Percentiles rank a stretch among this genome's conserved stretches.
phyloP scores from a whole-genome alignment of 2,113 vertebrate species.

The Ceyx margarethae region DNA sequence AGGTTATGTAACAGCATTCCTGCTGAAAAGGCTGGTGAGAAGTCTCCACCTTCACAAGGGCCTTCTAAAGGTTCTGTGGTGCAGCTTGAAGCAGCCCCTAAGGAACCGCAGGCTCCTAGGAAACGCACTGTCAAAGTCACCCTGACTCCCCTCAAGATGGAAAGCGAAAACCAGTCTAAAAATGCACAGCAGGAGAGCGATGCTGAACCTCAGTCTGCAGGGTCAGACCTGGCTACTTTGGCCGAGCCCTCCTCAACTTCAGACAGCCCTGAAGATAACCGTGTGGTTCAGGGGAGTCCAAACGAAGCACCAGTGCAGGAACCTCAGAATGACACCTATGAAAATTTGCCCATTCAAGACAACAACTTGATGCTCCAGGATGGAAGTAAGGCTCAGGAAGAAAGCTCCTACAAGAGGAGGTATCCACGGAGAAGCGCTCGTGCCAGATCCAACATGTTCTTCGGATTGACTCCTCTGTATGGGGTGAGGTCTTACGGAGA shows the following conservation, averaged over 20 bases:
- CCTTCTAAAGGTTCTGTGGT: slow-evolving; percentile 58
- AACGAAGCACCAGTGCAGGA: slow-evolving; percentile 55
- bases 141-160: slow-evolving; percentile 82
- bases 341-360: slow-evolving; percentile 70
- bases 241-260: slow-evolving; percentile 42
- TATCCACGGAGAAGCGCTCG: slow-evolving; percentile 95
- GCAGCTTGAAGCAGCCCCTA: slow-evolving; percentile 70
- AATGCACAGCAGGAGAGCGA: slow-evolving; percentile 51
- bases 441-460: slow-evolving; percentile 97
- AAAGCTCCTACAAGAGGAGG: slow-evolving; percentile 90
- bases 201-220: slow-evolving; percentile 31
- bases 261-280: slow-evolving; percentile 34
- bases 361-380: slow-evolving; percentile 76
- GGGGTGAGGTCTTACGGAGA: slow-evolving; percentile 95
- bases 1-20: slow-evolving; percentile 69
- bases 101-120: slow-evolving; percentile 73
- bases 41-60: slow-evolving; percentile 65
- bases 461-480: slow-evolving; percentile 94
- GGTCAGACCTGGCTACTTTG: slow-evolving; percentile 17
- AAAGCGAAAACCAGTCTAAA: slow-evolving; percentile 72
- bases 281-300: slow-evolving; percentile 47
- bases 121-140: slow-evolving; percentile 82
- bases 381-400: slow-evolving; percentile 87
- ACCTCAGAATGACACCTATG: slow-evolving; percentile 64
- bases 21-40: slow-evolving; percentile 70